These are phyloP conservation scores for Drosophila phalerata DNA, from an alignment of 2,888 invertebrate species.

Conservation along the genomic window DNA sequence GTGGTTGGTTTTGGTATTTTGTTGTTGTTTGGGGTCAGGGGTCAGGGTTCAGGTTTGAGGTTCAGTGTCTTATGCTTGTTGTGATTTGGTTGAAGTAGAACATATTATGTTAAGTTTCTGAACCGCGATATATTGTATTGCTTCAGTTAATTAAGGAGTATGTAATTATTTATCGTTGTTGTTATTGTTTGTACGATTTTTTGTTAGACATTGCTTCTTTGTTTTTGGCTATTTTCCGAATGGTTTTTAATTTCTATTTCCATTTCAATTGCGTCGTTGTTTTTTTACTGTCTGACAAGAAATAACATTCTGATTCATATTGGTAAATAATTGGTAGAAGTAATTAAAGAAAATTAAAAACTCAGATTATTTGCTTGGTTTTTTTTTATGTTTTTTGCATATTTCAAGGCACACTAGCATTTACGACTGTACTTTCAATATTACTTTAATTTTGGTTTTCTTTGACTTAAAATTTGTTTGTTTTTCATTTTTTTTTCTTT, in stretches of 20 bases:
- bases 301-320: conserved; percentile 25
- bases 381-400: conserved; percentile 59
- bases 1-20: conserved; percentile 24
- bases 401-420: conserved; percentile 84
- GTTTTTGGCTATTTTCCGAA: conserved; percentile 25
- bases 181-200: conserved; percentile 21
- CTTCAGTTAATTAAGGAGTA: conserved; percentile 29
- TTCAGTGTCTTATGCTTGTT: conserved; percentile 78
- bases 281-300: conserved; percentile 14
- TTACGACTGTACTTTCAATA: conserved; percentile 76
- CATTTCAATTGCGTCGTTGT: conserved; percentile 1
- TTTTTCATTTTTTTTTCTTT: conserved; percentile 26
- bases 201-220: conserved; percentile 15
- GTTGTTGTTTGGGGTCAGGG: conserved; percentile 33
- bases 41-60: conserved; percentile 27
- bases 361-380: conserved; percentile 28
- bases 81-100: conserved; percentile 62
- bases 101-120: conserved; percentile 25
- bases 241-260: background rate
- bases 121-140: conserved; percentile 33
- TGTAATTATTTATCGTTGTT: conserved; percentile 31
- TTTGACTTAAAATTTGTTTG: conserved; percentile 37
- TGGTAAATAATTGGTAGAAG: conserved; percentile 33
- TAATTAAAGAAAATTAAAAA: conserved; percentile 47
- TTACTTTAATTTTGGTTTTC: conserved; percentile 50